A percentile compares a stretch with the other conserved stretches of the same genome.
These are phyloP conservation scores for Hemaris fuciformis DNA, from an alignment of 2,888 invertebrate species.

Conservation along the genomic window DNA sequence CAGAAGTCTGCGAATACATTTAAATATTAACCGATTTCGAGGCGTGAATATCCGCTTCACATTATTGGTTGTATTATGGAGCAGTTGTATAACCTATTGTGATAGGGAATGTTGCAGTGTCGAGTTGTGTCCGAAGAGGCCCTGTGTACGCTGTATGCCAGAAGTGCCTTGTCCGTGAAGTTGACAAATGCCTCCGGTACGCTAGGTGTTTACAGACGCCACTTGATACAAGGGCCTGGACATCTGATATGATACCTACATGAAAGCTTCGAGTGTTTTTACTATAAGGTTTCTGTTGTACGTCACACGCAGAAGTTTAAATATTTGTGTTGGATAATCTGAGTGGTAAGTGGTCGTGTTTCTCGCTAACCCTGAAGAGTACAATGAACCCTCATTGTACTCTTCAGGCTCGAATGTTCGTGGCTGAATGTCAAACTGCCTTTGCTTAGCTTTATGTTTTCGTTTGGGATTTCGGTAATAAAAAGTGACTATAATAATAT, in stretches of 20 bases:
- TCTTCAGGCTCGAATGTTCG: neutral
- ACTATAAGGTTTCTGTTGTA: conserved; percentile 1
- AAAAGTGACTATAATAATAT: neutral
- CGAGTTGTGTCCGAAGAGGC: conserved; percentile 35
- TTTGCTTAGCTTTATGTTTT: neutral
- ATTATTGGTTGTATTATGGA: neutral
- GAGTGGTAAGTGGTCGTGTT: neutral
- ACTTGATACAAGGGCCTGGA: conserved; percentile 44
- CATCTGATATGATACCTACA: conserved; percentile 33
- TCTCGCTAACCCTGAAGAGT: too few relatives aligned
- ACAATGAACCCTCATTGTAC: conserved; percentile 1
- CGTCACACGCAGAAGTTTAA: neutral
- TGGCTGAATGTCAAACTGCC: neutral
- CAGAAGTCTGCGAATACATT: neutral
- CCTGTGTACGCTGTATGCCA: conserved; percentile 23
- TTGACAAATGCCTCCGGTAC: conserved; percentile 63
- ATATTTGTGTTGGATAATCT: conserved; percentile 3
- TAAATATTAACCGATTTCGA: neutral
- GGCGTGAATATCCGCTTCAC: neutral
- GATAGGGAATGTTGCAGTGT: conserved; percentile 32
- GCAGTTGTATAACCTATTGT: neutral
- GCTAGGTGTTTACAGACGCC: conserved; percentile 56
- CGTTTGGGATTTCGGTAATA: neutral
- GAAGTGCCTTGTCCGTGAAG: conserved; percentile 56
- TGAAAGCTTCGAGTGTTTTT: conserved; percentile 22